These are phyloP conservation scores for Achatina immaculata DNA, from an alignment of 1,140 invertebrate species.

Conservation along the genomic window DNA sequence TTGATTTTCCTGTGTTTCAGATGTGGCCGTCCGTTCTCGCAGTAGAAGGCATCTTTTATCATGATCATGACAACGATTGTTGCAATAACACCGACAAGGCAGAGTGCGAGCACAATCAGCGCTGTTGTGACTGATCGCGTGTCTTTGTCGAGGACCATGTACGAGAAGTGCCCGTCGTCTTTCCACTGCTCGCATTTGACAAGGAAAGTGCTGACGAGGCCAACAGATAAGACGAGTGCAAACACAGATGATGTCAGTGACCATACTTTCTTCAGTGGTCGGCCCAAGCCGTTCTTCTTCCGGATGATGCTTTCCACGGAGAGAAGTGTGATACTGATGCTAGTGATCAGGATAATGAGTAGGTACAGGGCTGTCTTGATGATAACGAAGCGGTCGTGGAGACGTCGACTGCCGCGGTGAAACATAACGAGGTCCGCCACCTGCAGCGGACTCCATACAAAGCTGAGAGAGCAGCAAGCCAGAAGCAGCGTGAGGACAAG, in stretches of 20 bases:
- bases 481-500: conserved; percentile 54
- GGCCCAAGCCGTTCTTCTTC: conserved; percentile 15
- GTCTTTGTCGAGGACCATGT: not conserved
- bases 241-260: conserved; percentile 20
- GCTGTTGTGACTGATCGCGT: not conserved
- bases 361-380: conserved; percentile 53
- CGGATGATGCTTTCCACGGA: conserved; percentile 38
- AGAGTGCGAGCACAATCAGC: not conserved
- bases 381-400: conserved; percentile 44
- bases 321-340: conserved; percentile 38
- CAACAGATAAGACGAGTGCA: conserved; percentile 21
- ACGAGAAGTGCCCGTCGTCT: not conserved
- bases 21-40: conserved; percentile 29
- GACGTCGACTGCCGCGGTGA: conserved; percentile 45
- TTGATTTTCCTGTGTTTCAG: conserved; percentile 7
- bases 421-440: conserved; percentile 53
- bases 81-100: not conserved
- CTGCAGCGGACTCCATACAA: conserved; percentile 61
- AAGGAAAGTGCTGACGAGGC: conserved; percentile 21
- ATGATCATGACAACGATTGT: not conserved
- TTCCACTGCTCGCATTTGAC: not conserved
- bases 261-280: conserved; percentile 23
- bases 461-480: conserved; percentile 50
- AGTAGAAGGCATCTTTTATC: not conserved
- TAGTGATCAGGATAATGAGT: conserved; percentile 49